Evolutionary conservation across 2,888 invertebrate species (phyloP).

Genomic region (Dinocampus coccinellae): DNA sequence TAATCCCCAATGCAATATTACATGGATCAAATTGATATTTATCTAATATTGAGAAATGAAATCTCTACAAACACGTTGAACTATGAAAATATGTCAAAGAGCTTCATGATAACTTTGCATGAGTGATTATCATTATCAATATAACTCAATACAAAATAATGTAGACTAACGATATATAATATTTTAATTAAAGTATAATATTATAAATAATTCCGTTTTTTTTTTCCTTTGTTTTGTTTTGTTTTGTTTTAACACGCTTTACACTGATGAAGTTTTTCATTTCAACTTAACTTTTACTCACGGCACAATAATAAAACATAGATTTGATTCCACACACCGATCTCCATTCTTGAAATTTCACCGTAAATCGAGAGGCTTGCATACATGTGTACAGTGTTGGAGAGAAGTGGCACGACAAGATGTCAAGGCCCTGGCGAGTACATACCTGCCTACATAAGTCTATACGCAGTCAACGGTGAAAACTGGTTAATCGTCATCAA

Average conservation of each 20-base stretch:
- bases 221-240: no score
- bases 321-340: neutral
- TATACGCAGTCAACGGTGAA: conserved; percentile 39
- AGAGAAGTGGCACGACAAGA: conserved; percentile 44
- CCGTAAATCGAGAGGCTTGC: neutral
- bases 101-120: neutral
- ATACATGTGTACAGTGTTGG: conserved; percentile 13
- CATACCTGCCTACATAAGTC: conserved; percentile 35
- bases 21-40: neutral
- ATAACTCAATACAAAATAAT: neutral
- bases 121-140: neutral
- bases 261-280: neutral
- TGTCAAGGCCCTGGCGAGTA: conserved; percentile 40
- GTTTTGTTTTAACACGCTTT: neutral
- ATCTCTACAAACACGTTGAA: neutral
- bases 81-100: neutral
- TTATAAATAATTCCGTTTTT: no score
- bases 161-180: no score
- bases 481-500: conserved; percentile 44
- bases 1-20: neutral
- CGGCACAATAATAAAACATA: neutral
- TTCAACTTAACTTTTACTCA: neutral
- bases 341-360: conserved; percentile 13
- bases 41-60: neutral
- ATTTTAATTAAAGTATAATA: no score